These are phyloP conservation scores for Thymelicus sylvestris DNA, from an alignment of 2,888 invertebrate genomes.

Conservation along the genomic window DNA sequence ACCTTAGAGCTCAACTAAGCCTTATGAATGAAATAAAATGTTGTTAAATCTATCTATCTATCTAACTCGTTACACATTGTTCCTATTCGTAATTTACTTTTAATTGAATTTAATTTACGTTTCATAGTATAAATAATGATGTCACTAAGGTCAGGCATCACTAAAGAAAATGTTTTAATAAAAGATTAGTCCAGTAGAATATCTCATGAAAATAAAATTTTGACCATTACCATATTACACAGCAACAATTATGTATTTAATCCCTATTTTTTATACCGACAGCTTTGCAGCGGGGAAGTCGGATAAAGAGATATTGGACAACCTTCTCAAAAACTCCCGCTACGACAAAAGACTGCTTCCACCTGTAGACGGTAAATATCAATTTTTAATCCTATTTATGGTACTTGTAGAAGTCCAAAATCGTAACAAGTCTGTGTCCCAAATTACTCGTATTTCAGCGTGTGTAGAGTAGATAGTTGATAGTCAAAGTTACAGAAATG, in stretches of 20 bases:
- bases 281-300: slow-evolving; percentile 96
- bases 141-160: too few species aligned
- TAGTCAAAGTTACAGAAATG: slow-evolving; percentile 38
- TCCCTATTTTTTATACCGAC: slow-evolving; percentile 45
- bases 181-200: too few species aligned
- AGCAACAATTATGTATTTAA: neutral
- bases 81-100: too few species aligned
- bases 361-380: slow-evolving; percentile 91
- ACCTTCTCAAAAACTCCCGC: slow-evolving; percentile 93
- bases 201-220: too few species aligned
- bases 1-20: neutral
- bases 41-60: too few species aligned
- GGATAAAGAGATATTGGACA: slow-evolving; percentile 96
- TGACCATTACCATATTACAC: too few species aligned
- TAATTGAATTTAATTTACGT: too few species aligned
- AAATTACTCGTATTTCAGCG: neutral
- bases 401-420: neutral
- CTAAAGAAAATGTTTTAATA: too few species aligned
- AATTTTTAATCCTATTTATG: neutral
- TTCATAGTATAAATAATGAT: too few species aligned
- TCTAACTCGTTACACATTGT: too few species aligned
- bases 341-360: slow-evolving; percentile 97
- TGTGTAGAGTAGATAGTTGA: slow-evolving; percentile 8
- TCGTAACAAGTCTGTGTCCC: neutral
- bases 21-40: too few species aligned